These are phyloP conservation scores for Xenotilapia caudafasciata DNA, from an alignment of 2,113 vertebrate species.

Conservation along the genomic window DNA sequence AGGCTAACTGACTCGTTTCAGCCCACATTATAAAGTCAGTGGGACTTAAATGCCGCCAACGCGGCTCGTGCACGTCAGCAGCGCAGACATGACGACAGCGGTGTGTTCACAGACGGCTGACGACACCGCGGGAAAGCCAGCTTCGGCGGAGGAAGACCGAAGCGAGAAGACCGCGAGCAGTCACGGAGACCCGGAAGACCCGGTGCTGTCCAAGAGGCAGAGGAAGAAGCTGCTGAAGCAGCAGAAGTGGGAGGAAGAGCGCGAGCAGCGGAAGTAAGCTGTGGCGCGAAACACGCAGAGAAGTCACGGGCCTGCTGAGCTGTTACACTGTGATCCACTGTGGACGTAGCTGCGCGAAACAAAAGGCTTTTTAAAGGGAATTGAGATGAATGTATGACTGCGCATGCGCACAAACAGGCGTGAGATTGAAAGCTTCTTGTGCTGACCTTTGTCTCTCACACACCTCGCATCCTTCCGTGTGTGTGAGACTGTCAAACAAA, in stretches of 20 bases:
- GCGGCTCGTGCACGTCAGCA: background rate
- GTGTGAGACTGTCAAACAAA: background rate
- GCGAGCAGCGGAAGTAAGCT: constrained; percentile 86
- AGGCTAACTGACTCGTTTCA: accelerated
- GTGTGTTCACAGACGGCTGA: background rate
- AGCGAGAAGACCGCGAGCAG: background rate
- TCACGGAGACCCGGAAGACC: background rate
- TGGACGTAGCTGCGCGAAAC: background rate
- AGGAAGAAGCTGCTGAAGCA: constrained; percentile 86
- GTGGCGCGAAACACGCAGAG: background rate
- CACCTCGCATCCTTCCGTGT: accelerated
- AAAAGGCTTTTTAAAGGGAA: no score
- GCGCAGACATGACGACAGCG: background rate
- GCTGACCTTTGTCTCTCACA: background rate
- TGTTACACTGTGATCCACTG: background rate
- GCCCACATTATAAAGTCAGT: background rate
- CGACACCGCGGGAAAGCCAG: background rate
- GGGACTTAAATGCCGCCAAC: background rate
- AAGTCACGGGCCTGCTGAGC: background rate
- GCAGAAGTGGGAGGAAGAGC: constrained; percentile 92
- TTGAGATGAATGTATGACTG: background rate
- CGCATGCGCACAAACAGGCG: background rate
- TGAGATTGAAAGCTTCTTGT: accelerated
- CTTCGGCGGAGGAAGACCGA: accelerated
- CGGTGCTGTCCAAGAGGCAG: constrained; percentile 82